phyloP scores from a whole-genome alignment of 2,797 vertebrate genomes.

The Merluccius polli region DNA sequence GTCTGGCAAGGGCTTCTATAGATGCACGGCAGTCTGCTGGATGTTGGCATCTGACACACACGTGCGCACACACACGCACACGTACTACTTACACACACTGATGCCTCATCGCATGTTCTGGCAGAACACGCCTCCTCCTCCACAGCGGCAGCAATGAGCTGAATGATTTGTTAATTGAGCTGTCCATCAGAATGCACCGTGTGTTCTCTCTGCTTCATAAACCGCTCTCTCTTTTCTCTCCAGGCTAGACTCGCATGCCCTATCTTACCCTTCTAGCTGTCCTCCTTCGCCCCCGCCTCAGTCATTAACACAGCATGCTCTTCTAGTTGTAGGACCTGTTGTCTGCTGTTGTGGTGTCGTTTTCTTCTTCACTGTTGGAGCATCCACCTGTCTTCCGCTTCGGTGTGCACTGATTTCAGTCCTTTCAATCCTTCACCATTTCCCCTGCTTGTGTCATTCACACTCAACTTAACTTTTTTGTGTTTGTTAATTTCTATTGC shows the following conservation, averaged over 20 bases:
- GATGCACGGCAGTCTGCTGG: constrained; percentile 40
- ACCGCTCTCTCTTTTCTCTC: constrained; percentile 28
- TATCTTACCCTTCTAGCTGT: constrained; percentile 33
- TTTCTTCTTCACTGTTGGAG: constrained; percentile 37
- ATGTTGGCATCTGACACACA: constrained; percentile 42
- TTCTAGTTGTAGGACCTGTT: constrained; percentile 30
- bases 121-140: constrained; percentile 35
- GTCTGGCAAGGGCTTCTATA: constrained; percentile 38
- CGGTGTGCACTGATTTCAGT: constrained; percentile 47
- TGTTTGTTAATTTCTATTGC: constrained; percentile 35
- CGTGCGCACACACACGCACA: constrained; percentile 14
- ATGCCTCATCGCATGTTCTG: constrained; percentile 59
- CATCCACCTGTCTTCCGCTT: constrained; percentile 31
- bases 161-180: constrained; percentile 33
- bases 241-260: constrained; percentile 41
- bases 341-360: constrained; percentile 8
- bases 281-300: constrained; percentile 20
- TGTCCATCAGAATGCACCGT: constrained; percentile 33
- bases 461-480: constrained; percentile 27
- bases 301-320: constrained; percentile 39
- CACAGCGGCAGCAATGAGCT: constrained; percentile 18
- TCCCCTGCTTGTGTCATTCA: constrained; percentile 36
- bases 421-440: constrained; percentile 43
- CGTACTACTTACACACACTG: constrained; percentile 22
- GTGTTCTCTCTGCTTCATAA: constrained; percentile 32